phyloP scores from a whole-genome alignment of 2,888 invertebrate genomes.

The Xanthia icteritia region DNA sequence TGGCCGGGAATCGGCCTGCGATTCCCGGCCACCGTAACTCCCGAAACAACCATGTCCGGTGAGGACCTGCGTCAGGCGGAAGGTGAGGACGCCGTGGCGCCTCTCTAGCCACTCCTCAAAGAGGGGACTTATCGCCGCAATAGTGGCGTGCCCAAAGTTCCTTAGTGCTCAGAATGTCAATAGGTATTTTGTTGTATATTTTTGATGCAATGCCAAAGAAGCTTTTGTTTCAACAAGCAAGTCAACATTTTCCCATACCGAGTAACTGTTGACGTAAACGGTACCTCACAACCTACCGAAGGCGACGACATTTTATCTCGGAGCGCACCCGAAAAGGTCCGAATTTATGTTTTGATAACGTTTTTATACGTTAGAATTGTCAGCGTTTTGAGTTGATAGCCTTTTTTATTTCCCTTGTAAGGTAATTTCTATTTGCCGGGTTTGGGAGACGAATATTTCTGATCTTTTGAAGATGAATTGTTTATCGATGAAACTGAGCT shows the following conservation, averaged over 20 bases:
- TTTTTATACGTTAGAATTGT: conserved; percentile 67
- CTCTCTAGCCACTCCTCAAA: too few relatives aligned
- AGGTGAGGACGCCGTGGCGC: too few relatives aligned
- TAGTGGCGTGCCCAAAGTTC: too few relatives aligned
- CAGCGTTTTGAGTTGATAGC: conserved; percentile 41
- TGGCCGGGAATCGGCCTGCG: too few relatives aligned
- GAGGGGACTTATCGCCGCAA: too few relatives aligned
- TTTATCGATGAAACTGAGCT: conserved; percentile 21
- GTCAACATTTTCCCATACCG: background rate
- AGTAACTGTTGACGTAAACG: conserved; percentile 14
- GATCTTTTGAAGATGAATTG: conserved; percentile 6
- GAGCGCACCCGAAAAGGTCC: conserved; percentile 58
- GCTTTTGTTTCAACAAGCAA: too few relatives aligned
- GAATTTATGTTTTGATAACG: conserved; percentile 67
- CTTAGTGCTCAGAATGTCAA: too few relatives aligned
- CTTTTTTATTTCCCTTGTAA: conserved; percentile 55
- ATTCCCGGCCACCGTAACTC: too few relatives aligned
- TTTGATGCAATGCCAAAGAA: too few relatives aligned
- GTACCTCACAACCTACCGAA: conserved; percentile 9
- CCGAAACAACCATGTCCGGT: too few relatives aligned
- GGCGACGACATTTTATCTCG: conserved; percentile 54
- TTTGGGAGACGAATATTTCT: conserved; percentile 3
- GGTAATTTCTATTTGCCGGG: conserved; percentile 40
- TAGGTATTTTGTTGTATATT: too few relatives aligned
- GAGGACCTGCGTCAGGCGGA: too few relatives aligned